These are phyloP conservation scores for Hermetia illucens DNA, from an alignment of 1,140 invertebrate species.

Conservation along the genomic window DNA sequence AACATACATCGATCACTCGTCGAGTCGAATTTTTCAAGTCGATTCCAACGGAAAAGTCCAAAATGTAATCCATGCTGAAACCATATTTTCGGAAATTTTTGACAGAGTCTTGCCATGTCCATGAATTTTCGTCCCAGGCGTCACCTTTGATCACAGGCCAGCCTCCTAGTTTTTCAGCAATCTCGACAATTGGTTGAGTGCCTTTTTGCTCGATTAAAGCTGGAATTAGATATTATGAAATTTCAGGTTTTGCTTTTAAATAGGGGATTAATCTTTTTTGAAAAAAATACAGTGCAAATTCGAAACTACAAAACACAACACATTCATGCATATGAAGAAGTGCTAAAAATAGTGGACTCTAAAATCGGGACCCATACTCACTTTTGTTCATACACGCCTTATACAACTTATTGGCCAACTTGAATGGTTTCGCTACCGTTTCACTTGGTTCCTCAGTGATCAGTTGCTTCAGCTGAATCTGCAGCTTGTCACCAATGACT, in stretches of 20 bases:
- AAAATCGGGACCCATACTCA: constrained; percentile 38
- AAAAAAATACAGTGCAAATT: background rate
- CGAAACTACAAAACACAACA: constrained; percentile 1
- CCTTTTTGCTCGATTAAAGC: constrained; percentile 60
- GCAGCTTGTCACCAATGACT: constrained; percentile 61
- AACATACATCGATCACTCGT: constrained; percentile 73
- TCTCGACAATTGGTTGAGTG: constrained; percentile 48
- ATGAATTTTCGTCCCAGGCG: constrained; percentile 52
- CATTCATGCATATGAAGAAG: constrained; percentile 1
- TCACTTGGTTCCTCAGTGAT: constrained; percentile 50
- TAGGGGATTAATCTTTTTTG: constrained; percentile 5
- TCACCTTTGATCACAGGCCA: constrained; percentile 79
- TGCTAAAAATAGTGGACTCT: background rate
- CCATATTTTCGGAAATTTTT: constrained; percentile 65
- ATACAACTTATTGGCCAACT: constrained; percentile 62
- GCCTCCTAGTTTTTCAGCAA: constrained; percentile 66
- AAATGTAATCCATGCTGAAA: constrained; percentile 79
- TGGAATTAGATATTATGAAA: constrained; percentile 22
- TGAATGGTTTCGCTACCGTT: constrained; percentile 57
- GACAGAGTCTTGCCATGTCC: constrained; percentile 69
- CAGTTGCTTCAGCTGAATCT: constrained; percentile 60
- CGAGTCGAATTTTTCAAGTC: constrained; percentile 83
- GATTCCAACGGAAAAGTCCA: constrained; percentile 81
- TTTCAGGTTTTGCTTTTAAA: constrained; percentile 5
- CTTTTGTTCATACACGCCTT: constrained; percentile 75